Conservation (phyloP, 2,888 invertebrate genomes). For the Polydrusus pterygomalis region DNA sequence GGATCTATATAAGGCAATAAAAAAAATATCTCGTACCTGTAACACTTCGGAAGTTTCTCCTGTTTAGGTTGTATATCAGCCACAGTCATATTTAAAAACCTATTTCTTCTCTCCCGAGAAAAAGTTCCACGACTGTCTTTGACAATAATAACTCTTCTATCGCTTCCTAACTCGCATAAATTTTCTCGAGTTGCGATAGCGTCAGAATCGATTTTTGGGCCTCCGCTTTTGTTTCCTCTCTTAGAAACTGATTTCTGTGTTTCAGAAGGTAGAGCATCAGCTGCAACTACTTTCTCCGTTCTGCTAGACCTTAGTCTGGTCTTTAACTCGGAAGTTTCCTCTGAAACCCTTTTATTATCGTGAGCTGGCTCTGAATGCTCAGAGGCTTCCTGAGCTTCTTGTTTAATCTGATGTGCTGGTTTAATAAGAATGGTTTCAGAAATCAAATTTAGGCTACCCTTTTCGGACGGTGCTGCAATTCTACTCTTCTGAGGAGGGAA, state of each 20-base stretch:
- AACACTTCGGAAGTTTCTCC: constrained; percentile 30
- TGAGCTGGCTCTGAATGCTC: not conserved
- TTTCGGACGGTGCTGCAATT: not conserved
- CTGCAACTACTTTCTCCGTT: not conserved
- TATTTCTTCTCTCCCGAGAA: constrained; percentile 61
- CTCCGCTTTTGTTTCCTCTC: not conserved
- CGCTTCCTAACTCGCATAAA: constrained; percentile 24
- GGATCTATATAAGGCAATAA: not conserved
- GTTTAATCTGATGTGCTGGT: constrained; percentile 33
- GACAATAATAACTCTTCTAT: constrained; percentile 41
- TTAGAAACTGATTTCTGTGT: not conserved
- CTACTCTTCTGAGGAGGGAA: not conserved
- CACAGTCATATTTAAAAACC: constrained; percentile 65
- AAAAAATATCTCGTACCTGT: constrained; percentile 23
- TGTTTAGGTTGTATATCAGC: constrained; percentile 59
- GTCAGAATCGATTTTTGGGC: constrained; percentile 37
- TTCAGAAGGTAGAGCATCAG: not conserved
- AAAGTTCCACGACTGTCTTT: constrained; percentile 17
- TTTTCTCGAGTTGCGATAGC: constrained; percentile 21
- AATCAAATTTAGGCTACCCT: constrained; percentile 15
- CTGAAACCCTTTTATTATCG: constrained; percentile 34
- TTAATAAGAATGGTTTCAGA: constrained; percentile 32
- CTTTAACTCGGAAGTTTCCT: constrained; percentile 30
- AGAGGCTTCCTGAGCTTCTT: constrained; percentile 19
- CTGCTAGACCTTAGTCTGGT: not conserved